Conservation (phyloP, 2,113 vertebrate genomes). For the Engystomops pustulosus region DNA sequence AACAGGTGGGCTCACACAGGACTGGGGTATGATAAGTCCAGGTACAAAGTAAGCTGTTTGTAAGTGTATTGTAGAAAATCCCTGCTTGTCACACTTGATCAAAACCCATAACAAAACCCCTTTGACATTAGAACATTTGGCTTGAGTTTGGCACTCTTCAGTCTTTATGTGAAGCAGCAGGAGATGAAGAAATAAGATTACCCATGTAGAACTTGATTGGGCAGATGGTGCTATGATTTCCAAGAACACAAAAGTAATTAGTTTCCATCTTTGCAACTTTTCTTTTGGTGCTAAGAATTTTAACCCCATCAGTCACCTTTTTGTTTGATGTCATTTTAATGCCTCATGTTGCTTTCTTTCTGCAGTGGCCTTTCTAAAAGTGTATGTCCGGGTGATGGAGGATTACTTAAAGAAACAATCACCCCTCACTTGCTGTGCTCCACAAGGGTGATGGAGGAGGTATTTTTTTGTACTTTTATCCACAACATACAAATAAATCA, state of each 20-base stretch:
- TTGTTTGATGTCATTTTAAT: constrained; percentile 61
- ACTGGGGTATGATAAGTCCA: constrained; percentile 71
- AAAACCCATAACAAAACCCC: constrained; percentile 80
- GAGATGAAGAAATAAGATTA: constrained; percentile 76
- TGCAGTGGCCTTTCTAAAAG: constrained; percentile 76
- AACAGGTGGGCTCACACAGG: constrained; percentile 84
- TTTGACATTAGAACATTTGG: constrained; percentile 77
- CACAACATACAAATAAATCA: background rate
- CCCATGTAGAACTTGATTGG: constrained; percentile 76
- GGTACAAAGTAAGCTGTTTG: constrained; percentile 78
- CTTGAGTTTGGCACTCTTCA: constrained; percentile 69
- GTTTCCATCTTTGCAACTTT: constrained; percentile 54
- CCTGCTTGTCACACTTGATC: constrained; percentile 76
- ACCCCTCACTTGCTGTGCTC: constrained; percentile 76
- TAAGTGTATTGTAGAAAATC: constrained; percentile 79
- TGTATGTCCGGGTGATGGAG: constrained; percentile 67
- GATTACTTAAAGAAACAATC: constrained; percentile 73
- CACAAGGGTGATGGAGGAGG: constrained; percentile 67
- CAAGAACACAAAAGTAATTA: constrained; percentile 74
- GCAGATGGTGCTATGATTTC: constrained; percentile 79
- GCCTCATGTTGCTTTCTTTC: constrained; percentile 51
- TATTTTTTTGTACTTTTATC: background rate
- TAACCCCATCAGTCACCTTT: constrained; percentile 44
- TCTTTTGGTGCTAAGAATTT: constrained; percentile 46
- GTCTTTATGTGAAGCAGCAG: constrained; percentile 79